Evolutionary conservation across 2,113 vertebrate species (phyloP), one percentile per base, ranked within the genome.

Genomic region (Gallinago paraguaiae): DNA sequence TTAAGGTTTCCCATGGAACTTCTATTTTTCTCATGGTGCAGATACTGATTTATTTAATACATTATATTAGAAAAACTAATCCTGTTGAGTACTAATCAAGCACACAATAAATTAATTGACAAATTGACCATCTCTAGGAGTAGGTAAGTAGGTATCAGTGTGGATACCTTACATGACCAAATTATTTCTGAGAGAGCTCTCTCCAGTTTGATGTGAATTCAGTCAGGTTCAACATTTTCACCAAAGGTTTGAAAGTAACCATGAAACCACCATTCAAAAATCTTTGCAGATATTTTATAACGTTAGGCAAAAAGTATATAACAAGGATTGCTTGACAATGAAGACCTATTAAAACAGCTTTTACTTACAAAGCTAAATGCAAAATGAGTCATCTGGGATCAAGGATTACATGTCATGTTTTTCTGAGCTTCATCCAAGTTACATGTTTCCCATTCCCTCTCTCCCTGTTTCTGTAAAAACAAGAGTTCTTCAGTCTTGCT

Each of bases 371-470:
- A 60, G 11, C 0, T 43, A 60, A 59, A 68, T 46, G 11, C 7
- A 89, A 31, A 63, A 31, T 51, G 23, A 71, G 6, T 43, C 10
- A 67, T 39, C 8, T 48, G 17, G 16, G n/a, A 53, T 72, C 13
- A 87, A 75, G 17, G 6, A 67, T 16, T 68, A 30, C 6, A 79
- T 31, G 16, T 45, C 1, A 28, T 13, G 5, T 27, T 78, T 88
- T 84, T 78, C 61, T 51, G 48, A 72, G 17, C 35, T 76, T 87
- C 30, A 39, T 4, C 4, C 5, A 83, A 37, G 3, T 1, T 71
- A 4, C 0, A 0, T 7, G 5, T 54, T 5, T 91, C 24, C 23
- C 23, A 51, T 35, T 5, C 10, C 17, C 13, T 59, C 11, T 71
- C 28, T 48, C 23, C 10, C 16, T 75, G 8, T 5, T 9, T 89